Evolutionary conservation across 2,113 vertebrate genomes (phyloP), one percentile per base, ranked within the genome.

Genomic region (Hucho hucho): DNA sequence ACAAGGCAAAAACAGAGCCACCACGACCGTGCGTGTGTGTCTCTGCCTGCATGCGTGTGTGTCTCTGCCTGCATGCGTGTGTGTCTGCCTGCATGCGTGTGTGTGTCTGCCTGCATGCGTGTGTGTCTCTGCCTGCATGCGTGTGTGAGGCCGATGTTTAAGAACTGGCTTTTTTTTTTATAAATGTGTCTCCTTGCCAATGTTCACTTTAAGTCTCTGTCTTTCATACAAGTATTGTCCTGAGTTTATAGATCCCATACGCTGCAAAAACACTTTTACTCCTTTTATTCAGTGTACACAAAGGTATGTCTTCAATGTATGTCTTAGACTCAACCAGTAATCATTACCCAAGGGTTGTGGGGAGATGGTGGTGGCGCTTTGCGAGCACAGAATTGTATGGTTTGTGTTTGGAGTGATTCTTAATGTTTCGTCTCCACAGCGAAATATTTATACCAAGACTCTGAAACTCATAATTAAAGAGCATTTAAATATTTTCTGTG

Each of bases 291-390:
- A n/a, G 20, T 47, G 74, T 16, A 46, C 49, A 66, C 22, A n/a
- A 77, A 78, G 53, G 81, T 79, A 20, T 85, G 86, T 72, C 72
- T 87, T 91, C 91, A 89, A 91, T 91, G 90, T 90, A 83, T 88
- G 89, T 87, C 89, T 90, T 86, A 71, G 70, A 88, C 83, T 70
- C 84, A 89, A 88, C 89, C 90, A 87, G 91, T 90, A 85, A 92
- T 93, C 90, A 93, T 91, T 91, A 91, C 90, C 80, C 87, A 83
- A 84, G 87, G 89, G 64, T 85, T 91, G 80, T 90, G 89, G 89
- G 86, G 87, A 90, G 83, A 83, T 76, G 76, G 81, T 72, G 79
- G 84, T 77, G 32, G 70, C 63, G 81, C 69, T 83, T 75, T 47
- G 75, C 64, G 76, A 77, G 75, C 69, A 77, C 69, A 72, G 79